Evolutionary conservation across 2,888 invertebrate genomes (phyloP), one percentile per base, ranked within the genome.

Genomic region (Agrochola macilenta): DNA sequence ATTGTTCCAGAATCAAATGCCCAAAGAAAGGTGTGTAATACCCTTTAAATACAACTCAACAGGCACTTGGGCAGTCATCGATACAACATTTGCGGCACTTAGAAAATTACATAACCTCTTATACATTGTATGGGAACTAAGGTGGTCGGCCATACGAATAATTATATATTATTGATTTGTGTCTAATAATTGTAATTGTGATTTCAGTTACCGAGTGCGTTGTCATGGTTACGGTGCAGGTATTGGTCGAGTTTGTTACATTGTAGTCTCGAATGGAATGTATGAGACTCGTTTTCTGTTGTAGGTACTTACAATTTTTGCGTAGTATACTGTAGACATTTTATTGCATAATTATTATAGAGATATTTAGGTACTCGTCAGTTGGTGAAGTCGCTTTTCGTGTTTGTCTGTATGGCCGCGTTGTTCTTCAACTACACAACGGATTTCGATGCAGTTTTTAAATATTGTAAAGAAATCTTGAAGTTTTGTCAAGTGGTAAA

Each of bases 171-270:
- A 35, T 74, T 74, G 73, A 72, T 85, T 76, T 81, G 52, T 73
- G 72, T 85, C 43, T 79, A 76, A 72, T 78, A 65, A 35, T 85
- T 86, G 76, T 83, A 79, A 79, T 79, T 86, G 86, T 86, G 70
- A 73, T 70, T 82, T 79, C 61, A 60, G 65, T 82, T 46, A 30
- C 17, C 39, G 30, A 61, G 2, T 79, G 79, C 73, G 49, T 74
- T 39, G 73, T 86, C 86, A 86, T 69, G 65, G 66, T 86, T 79
- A 84, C 73, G 61, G 7, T 30, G 73, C 70, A 66, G n/a, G 17
- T 7, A 54, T 63, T 52, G 65, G 68, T 49, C 63, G 58, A 74
- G 69, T 81, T 72, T 65, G 69, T 57, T 76, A 83, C 61, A 63
- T 68, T 83, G 70, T 81, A 60, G 46, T 43, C 5, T 60, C 9